A percentile compares a stretch with the other conserved stretches of the same genome.
Evolutionary conservation across 2,113 vertebrate species (phyloP).

Genomic region (Scytalopus superciliaris): DNA sequence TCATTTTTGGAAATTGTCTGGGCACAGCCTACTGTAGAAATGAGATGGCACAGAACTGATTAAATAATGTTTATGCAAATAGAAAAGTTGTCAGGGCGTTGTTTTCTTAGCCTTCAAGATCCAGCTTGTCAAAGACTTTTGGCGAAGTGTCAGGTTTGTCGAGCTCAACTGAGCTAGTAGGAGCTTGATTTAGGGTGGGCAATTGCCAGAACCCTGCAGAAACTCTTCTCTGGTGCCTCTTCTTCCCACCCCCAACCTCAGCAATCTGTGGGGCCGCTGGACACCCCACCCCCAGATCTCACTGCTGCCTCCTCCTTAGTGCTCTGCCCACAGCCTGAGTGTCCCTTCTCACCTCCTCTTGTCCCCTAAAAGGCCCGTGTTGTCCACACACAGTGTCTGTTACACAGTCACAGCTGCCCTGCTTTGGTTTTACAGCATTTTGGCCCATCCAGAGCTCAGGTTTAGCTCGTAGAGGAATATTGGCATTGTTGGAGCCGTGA

Average conservation of each 20-base stretch:
- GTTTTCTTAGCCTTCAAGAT: slow-evolving; percentile 49
- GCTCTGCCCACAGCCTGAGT: background rate
- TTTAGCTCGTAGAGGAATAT: background rate
- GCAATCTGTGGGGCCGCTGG: background rate
- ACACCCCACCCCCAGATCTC: background rate
- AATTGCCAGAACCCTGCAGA: slow-evolving; percentile 1
- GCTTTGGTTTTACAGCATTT: background rate
- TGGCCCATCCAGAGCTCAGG: background rate
- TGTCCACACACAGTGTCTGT: accelerated
- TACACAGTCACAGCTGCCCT: background rate
- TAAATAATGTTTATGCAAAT: slow-evolving; percentile 52
- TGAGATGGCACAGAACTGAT: slow-evolving; percentile 56
- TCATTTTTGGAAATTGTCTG: slow-evolving; percentile 47
- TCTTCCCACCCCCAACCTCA: background rate
- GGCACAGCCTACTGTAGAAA: slow-evolving; percentile 39
- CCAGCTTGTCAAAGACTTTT: slow-evolving; percentile 21
- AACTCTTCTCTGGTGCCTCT: background rate
- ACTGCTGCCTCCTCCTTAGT: background rate
- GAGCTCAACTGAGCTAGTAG: slow-evolving; percentile 14
- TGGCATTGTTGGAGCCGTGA: background rate
- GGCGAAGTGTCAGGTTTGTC: background rate
- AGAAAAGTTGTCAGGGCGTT: slow-evolving; percentile 12
- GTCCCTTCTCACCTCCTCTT: background rate
- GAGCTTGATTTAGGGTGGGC: background rate
- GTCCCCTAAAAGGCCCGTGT: background rate